Percentiles rank a stretch among this genome's conserved stretches.
Evolutionary conservation across 2,113 vertebrate genomes (phyloP).

Genomic region (Dromaius novaehollandiae): DNA sequence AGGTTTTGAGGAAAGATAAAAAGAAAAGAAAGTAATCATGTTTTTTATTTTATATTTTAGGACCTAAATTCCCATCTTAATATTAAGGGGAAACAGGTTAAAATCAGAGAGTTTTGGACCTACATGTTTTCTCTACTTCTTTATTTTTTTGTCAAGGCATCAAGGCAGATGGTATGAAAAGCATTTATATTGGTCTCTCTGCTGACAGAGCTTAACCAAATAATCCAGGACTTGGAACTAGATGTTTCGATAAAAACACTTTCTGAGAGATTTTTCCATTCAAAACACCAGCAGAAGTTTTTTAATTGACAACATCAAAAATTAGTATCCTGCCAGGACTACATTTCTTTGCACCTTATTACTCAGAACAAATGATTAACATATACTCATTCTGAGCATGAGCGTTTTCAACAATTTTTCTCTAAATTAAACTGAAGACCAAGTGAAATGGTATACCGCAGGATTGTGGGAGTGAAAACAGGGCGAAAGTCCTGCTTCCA

Average conservation of each 20-base stretch:
- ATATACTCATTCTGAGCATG: constrained; percentile 31
- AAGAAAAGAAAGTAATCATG: constrained; percentile 13
- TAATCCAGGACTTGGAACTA: constrained; percentile 75
- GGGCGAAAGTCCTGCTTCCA: constrained; percentile 44
- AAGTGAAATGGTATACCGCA: constrained; percentile 49
- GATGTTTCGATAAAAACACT: constrained; percentile 72
- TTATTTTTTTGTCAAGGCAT: constrained; percentile 52
- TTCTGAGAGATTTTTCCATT: constrained; percentile 78
- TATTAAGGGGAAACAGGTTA: constrained; percentile 27
- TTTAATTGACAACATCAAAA: constrained; percentile 80
- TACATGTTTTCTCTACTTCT: constrained; percentile 37
- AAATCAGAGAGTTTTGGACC: constrained; percentile 43
- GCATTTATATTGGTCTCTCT: constrained; percentile 72
- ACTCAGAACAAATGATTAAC: constrained; percentile 61
- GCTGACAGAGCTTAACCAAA: constrained; percentile 71
- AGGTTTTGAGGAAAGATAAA: constrained; percentile 32
- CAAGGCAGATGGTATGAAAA: constrained; percentile 72
- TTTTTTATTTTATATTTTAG: constrained; percentile 33
- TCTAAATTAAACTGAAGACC: constrained; percentile 48
- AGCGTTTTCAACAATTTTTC: constrained; percentile 59
- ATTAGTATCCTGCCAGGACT: constrained; percentile 72
- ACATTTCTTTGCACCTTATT: constrained; percentile 61
- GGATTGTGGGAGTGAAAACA: constrained; percentile 48
- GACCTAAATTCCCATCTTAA: constrained; percentile 30
- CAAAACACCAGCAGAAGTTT: constrained; percentile 76